A percentile compares a stretch with the other conserved stretches of the same genome.
Conservation (phyloP, 1,140 invertebrate species). For the Penaeus chinensis region DNA sequence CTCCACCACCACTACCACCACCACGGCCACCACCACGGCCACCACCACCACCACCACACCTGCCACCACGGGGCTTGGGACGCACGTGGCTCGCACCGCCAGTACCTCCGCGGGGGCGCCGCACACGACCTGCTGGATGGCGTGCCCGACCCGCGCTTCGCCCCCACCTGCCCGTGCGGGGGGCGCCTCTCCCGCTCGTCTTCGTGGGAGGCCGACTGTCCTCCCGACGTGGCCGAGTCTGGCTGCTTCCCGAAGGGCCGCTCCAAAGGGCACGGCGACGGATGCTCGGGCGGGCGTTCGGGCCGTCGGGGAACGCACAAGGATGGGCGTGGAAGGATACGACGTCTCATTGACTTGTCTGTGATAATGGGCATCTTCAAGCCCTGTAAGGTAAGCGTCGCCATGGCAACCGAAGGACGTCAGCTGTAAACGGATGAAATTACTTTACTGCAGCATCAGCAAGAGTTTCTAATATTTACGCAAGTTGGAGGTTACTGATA, state of each 20-base stretch:
- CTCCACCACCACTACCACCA: conserved; percentile 59
- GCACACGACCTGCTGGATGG: conserved; percentile 54
- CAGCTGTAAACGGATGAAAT: not conserved
- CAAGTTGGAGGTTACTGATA: not conserved
- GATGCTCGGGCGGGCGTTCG: conserved; percentile 6
- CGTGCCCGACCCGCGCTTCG: conserved; percentile 61
- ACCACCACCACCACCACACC: conserved; percentile 55
- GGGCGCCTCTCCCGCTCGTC: conserved; percentile 53
- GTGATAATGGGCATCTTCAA: conserved; percentile 61
- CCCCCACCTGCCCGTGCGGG: conserved; percentile 62
- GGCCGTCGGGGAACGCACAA: conserved; percentile 44
- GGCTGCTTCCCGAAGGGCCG: conserved; percentile 48
- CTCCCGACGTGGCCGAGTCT: conserved; percentile 51
- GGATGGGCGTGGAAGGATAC: conserved; percentile 57
- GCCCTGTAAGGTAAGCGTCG: conserved; percentile 58
- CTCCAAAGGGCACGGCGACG: conserved; percentile 34
- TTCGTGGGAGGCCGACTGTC: conserved; percentile 50
- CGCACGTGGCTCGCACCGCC: conserved; percentile 40
- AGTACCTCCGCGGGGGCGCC: conserved; percentile 28
- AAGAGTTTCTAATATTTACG: not conserved
- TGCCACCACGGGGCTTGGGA: conserved; percentile 43
- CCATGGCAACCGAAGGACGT: not conserved
- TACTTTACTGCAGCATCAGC: conserved; percentile 6
- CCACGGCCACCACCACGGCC: conserved; percentile 57
- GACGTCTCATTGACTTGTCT: conserved; percentile 60